Percentiles rank a stretch among this genome's conserved stretches.
Evolutionary conservation across 2,797 vertebrate species (phyloP).

Genomic region (Delichon dasypus): DNA sequence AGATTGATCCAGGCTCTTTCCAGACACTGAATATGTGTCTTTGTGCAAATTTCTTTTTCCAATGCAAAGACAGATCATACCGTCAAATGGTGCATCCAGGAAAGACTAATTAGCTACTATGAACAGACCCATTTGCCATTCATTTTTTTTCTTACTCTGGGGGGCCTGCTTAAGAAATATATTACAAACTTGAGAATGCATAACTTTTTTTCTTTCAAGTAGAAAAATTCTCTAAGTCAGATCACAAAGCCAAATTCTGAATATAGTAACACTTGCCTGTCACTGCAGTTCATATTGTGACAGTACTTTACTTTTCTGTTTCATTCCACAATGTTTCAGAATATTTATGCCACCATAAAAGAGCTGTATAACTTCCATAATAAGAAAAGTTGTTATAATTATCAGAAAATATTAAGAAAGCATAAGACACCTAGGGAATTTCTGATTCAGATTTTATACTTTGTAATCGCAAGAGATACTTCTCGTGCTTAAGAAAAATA

Average conservation of each 20-base stretch:
- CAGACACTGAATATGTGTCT: not conserved
- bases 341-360: constrained; percentile 67
- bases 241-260: constrained; percentile 27
- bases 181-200: not conserved
- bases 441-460: constrained; percentile 61
- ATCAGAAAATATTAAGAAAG: constrained; percentile 68
- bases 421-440: constrained; percentile 41
- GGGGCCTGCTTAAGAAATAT: not conserved
- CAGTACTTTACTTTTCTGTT: constrained; percentile 46
- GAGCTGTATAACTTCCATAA: constrained; percentile 59
- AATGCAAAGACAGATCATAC: not conserved
- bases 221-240: not conserved
- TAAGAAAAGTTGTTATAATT: constrained; percentile 67
- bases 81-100: not conserved
- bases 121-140: not conserved
- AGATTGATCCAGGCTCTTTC: not conserved
- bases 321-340: constrained; percentile 63
- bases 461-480: constrained; percentile 42
- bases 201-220: not conserved
- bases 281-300: constrained; percentile 31
- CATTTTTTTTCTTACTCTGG: not conserved
- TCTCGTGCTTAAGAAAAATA: constrained; percentile 2
- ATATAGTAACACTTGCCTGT: not conserved
- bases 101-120: not conserved
- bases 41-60: not conserved